phyloP scores from a whole-genome alignment of 2,888 invertebrate genomes.

The Beris morrisii region DNA sequence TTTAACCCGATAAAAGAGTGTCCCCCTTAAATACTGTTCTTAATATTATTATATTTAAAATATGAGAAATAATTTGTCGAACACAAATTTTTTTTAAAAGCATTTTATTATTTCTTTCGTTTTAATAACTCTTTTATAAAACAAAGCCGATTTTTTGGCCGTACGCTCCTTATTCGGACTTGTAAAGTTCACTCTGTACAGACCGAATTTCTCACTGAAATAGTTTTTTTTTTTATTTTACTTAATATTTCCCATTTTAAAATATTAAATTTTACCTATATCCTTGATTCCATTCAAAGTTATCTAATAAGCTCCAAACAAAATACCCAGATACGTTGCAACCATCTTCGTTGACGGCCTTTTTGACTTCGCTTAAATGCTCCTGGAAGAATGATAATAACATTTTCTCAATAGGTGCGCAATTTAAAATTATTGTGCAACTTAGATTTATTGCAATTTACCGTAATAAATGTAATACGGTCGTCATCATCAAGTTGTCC shows the following conservation, averaged over 20 bases:
- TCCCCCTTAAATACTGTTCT: too few species aligned
- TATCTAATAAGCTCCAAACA: conserved; percentile 49
- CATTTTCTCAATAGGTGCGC: too few species aligned
- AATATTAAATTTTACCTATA: conserved; percentile 44
- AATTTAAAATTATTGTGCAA: too few species aligned
- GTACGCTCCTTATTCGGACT: conserved; percentile 62
- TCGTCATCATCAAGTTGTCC: conserved; percentile 51
- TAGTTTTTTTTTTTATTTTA: too few species aligned
- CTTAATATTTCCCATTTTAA: neutral
- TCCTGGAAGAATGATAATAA: conserved; percentile 38
- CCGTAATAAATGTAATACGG: conserved; percentile 49
- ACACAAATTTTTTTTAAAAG: too few species aligned
- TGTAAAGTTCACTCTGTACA: conserved; percentile 68
- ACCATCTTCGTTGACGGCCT: conserved; percentile 44
- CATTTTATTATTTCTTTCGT: conserved; percentile 43
- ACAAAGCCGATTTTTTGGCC: conserved; percentile 64
- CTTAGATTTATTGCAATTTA: conserved; percentile 24
- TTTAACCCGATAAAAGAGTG: too few species aligned
- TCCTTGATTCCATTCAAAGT: conserved; percentile 49
- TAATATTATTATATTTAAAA: too few species aligned
- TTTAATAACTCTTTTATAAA: conserved; percentile 60
- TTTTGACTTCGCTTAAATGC: conserved; percentile 46
- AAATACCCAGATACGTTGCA: conserved; percentile 47
- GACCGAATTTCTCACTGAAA: conserved; percentile 61
- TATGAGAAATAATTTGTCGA: too few species aligned